Percentiles rank a stretch among this genome's conserved stretches.
phyloP scores from a whole-genome alignment of 2,888 invertebrate genomes.

The Papilio demoleus region DNA sequence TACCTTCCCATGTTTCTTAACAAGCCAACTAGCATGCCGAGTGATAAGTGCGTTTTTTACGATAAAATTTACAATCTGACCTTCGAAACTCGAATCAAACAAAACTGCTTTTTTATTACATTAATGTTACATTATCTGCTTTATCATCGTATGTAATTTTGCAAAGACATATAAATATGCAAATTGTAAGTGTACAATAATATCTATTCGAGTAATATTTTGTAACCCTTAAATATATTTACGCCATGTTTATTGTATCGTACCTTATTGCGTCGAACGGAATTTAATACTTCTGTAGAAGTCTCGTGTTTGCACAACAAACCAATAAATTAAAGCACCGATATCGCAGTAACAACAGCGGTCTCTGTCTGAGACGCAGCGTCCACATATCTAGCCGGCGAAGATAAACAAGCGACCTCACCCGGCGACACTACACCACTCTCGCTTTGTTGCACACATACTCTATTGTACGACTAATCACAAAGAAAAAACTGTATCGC shows the following conservation, averaged over 20 bases:
- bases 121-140: not conserved
- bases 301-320: conserved; percentile 35
- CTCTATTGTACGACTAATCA: conserved; percentile 33
- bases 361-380: conserved; percentile 29
- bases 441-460: conserved; percentile 32
- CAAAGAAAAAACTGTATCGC: conserved; percentile 35
- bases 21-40: not conserved
- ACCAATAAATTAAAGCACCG: conserved; percentile 38
- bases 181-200: not conserved
- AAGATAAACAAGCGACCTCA: conserved; percentile 34
- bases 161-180: not conserved
- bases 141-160: not conserved
- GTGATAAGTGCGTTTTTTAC: conserved; percentile 3
- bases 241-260: not conserved
- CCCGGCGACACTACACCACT: conserved; percentile 22
- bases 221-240: too few relatives aligned
- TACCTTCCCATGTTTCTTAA: not conserved
- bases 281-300: conserved; percentile 1
- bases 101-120: conserved; percentile 2
- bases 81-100: conserved; percentile 4
- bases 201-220: too few relatives aligned
- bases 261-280: conserved; percentile 1
- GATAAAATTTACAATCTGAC: conserved; percentile 11
- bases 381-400: conserved; percentile 27
- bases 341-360: conserved; percentile 34